Conservation (phyloP, 2,888 invertebrate species). For the Amphipyra tragopoginis region DNA sequence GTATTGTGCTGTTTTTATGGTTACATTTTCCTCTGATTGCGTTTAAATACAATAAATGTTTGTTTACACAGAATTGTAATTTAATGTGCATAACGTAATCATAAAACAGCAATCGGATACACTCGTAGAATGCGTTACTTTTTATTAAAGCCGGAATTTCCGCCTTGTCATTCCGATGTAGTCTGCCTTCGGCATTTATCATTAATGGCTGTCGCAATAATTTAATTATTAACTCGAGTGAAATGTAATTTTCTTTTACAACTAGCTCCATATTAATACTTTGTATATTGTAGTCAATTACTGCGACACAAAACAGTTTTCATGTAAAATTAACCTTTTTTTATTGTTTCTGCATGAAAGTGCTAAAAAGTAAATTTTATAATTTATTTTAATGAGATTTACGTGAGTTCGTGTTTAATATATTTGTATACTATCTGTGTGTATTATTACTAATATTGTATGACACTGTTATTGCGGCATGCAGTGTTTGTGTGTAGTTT, state of each 20-base stretch:
- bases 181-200: constrained; percentile 21
- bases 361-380: constrained; percentile 64
- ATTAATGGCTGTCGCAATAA: constrained; percentile 16
- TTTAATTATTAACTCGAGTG: constrained; percentile 5
- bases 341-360: constrained; percentile 73
- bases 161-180: not conserved
- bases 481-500: constrained; percentile 58
- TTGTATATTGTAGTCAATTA: constrained; percentile 49
- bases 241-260: constrained; percentile 12
- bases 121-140: constrained; percentile 1
- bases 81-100: constrained; percentile 10
- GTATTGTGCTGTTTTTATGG: constrained; percentile 11
- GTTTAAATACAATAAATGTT: not conserved
- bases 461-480: constrained; percentile 54
- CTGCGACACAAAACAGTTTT: constrained; percentile 55
- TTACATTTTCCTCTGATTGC: constrained; percentile 12
- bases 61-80: not conserved
- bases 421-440: constrained; percentile 41
- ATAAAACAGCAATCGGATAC: constrained; percentile 11
- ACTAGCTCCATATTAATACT: constrained; percentile 20
- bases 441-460: constrained; percentile 58
- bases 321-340: constrained; percentile 66
- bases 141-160: constrained; percentile 14
- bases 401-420: constrained; percentile 47
- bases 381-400: constrained; percentile 39